Percentiles rank a stretch among this genome's conserved stretches.
Evolutionary conservation across 2,113 vertebrate species (phyloP).

Genomic region (Aspiorhynchus laticeps): DNA sequence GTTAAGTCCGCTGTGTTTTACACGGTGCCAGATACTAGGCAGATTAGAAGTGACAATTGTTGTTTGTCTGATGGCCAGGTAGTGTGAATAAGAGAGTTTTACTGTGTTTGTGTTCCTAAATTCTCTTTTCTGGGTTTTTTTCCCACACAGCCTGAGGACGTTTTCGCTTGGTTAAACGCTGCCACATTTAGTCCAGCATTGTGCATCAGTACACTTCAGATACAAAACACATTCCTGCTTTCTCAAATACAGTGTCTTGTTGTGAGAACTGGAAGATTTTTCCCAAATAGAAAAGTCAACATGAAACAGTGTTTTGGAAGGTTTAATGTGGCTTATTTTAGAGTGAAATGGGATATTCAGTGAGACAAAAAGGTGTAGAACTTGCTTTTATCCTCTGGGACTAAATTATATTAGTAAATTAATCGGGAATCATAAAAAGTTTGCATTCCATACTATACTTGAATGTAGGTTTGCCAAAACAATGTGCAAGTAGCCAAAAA

Average conservation of each 20-base stretch:
- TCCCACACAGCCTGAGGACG: background rate
- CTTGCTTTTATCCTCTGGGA: background rate
- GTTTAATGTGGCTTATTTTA: background rate
- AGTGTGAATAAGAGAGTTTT: conserved; percentile 27
- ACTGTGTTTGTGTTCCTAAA: conserved; percentile 38
- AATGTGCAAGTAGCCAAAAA: background rate
- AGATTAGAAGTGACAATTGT: conserved; percentile 64
- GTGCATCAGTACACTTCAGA: background rate
- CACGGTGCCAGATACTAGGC: conserved; percentile 48
- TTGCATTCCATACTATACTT: background rate
- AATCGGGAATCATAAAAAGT: background rate
- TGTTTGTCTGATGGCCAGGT: conserved; percentile 62
- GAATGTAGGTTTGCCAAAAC: background rate
- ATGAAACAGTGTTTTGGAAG: background rate
- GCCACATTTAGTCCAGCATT: conserved; percentile 2
- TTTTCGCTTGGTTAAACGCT: background rate
- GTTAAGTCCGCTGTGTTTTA: conserved; percentile 50
- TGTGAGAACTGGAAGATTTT: conserved; percentile 1
- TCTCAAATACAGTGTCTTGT: background rate
- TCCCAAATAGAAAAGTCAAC: background rate
- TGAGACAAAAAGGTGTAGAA: background rate
- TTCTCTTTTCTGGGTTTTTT: background rate
- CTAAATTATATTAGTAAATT: background rate
- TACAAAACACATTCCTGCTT: background rate
- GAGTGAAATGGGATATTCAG: background rate